Evolutionary conservation across 2,113 vertebrate species (phyloP).

Genomic region (Perca schrenkii): DNA sequence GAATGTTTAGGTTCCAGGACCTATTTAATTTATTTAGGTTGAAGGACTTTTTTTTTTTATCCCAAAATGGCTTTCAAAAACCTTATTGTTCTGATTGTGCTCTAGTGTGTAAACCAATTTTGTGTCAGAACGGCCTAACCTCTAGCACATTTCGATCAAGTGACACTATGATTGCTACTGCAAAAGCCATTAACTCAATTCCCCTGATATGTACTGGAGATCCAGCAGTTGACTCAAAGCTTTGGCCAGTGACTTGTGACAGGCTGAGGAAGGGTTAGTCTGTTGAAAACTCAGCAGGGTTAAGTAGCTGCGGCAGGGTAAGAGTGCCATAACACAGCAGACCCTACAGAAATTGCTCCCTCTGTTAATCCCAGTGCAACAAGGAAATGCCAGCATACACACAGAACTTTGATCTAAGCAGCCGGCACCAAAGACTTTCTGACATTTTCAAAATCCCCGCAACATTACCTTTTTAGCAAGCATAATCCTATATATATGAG

Average conservation of each 20-base stretch:
- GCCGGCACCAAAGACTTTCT: slow-evolving; percentile 26
- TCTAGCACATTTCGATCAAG: slow-evolving; percentile 23
- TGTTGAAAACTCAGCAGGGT: slow-evolving; percentile 75
- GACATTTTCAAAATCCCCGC: slow-evolving; percentile 41
- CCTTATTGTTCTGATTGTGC: slow-evolving; percentile 6
- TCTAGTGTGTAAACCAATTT: slow-evolving; percentile 5
- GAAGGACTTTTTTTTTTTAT: not conserved
- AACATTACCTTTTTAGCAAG: slow-evolving; percentile 33
- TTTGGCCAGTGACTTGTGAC: slow-evolving; percentile 44
- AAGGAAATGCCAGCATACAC: slow-evolving; percentile 43
- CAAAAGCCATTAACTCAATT: slow-evolving; percentile 21
- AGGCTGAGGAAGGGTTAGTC: slow-evolving; percentile 13
- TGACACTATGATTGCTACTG: slow-evolving; percentile 12
- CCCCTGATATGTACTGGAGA: slow-evolving; percentile 18
- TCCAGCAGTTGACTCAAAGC: slow-evolving; percentile 16
- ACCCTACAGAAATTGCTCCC: slow-evolving; percentile 29
- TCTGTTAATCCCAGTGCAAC: slow-evolving; percentile 59
- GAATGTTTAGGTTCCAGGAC: not conserved
- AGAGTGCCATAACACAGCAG: slow-evolving; percentile 28
- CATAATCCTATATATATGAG: slow-evolving; percentile 21
- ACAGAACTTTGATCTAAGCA: slow-evolving; percentile 42
- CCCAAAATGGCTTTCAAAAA: slow-evolving; percentile 5
- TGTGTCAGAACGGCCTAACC: not conserved
- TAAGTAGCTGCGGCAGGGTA: slow-evolving; percentile 50
- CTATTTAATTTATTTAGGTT: not conserved